Evolutionary conservation across 2,888 invertebrate species (phyloP), one percentile per base, ranked within the genome.

Genomic region (Pocota personata): DNA sequence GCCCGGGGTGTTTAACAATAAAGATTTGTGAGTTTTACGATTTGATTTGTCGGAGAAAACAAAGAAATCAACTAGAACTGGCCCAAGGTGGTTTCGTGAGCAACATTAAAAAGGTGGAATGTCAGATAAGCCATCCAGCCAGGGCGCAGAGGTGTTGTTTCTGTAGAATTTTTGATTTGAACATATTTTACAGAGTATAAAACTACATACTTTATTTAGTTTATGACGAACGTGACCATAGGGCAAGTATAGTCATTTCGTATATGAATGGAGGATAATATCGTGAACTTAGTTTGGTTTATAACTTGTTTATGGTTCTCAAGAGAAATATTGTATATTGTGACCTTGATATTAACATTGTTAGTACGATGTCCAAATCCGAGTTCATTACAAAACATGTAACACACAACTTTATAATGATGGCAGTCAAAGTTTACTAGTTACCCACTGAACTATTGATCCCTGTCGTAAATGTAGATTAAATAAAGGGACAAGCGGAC

Each of bases 21-120:
- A 86, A 86, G 82, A 86, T 82, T 86, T 80, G 77, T 50, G 71
- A 73, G 86, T 76, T 86, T 86, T 82, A 82, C 80, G 82, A 86
- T 86, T 76, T 86, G 86, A 86, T 86, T 80, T 86, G 66, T 21
- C 16, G n/a, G 14, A 14, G 37, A 43, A 71, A 62, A 48, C 27
- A 57, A 46, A 48, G 27, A 46, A 19, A 46, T 1, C 27, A 24
- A n/a, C 21, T 10, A 10, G 55, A 10, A 19, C 30, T 10, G 66
- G 8, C 60, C 62, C 16, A 30, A 50, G 30, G 27, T 21, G 16
- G 27, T 58, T 24, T 35, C 35, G 12, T 19, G 35, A 57, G 19
- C 32, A 19, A 19, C 19, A 27, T 43, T 16, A n/a, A 64, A 43
- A 64, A 60, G 58, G 77, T 48, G 48, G 48, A 58, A 77, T 50